Conservation (phyloP, 1,140 invertebrate genomes). For the Subanguina moxae region DNA sequence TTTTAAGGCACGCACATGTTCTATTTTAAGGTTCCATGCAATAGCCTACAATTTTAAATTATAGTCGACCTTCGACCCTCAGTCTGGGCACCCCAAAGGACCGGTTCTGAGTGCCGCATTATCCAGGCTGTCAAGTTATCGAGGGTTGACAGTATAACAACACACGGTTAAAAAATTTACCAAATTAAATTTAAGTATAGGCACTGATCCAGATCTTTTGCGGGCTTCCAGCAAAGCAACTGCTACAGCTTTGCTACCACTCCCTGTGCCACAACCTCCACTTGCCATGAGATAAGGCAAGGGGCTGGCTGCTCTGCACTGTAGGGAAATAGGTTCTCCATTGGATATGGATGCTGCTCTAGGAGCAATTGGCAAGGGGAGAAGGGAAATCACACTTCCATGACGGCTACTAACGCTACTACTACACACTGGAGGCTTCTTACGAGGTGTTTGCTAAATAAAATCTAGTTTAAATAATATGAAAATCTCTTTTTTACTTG, state of each 20-base stretch:
- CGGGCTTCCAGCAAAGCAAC: constrained; percentile 7
- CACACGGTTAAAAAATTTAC: constrained; percentile 3
- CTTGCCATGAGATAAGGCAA: background rate
- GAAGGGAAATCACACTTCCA: constrained; percentile 6
- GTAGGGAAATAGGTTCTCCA: background rate
- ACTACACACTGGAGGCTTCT: constrained; percentile 6
- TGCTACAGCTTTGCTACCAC: background rate
- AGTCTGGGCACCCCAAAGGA: too few species aligned
- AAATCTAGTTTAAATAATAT: too few species aligned
- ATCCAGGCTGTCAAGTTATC: too few species aligned
- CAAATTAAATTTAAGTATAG: constrained; percentile 25
- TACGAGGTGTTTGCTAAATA: background rate
- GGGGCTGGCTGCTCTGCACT: background rate
- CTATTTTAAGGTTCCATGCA: constrained; percentile 46
- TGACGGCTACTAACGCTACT: background rate
- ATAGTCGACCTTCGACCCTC: too few species aligned
- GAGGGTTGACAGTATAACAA: too few species aligned
- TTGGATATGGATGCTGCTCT: background rate
- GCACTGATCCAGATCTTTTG: constrained; percentile 30
- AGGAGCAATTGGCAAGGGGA: background rate
- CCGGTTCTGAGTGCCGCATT: too few species aligned
- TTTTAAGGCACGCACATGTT: constrained; percentile 52
- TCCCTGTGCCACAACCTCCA: background rate
- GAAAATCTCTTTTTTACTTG: too few species aligned
- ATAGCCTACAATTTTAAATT: constrained; percentile 29